phyloP scores from a whole-genome alignment of 2,797 vertebrate genomes.

The Agapornis canus region DNA sequence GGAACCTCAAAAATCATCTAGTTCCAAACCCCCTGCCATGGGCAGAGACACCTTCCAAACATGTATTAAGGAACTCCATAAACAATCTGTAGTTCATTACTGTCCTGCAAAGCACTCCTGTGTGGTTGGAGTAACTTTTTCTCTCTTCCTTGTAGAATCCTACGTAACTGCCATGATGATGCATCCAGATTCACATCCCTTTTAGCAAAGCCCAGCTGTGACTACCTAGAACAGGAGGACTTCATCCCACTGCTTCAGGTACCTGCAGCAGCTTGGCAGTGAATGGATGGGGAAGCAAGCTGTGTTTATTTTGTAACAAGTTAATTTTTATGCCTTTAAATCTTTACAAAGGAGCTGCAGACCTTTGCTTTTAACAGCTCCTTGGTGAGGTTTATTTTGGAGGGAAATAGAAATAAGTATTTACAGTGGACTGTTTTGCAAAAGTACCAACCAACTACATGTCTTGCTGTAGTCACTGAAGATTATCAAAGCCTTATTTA shows the following conservation, averaged over 20 bases:
- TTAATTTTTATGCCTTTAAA: neutral
- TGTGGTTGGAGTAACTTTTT: neutral
- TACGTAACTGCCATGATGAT: slow-evolving; percentile 91
- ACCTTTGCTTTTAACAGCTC: neutral
- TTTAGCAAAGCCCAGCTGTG: slow-evolving; percentile 89
- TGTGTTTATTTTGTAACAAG: neutral
- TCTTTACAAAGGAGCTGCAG: neutral
- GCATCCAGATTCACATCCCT: slow-evolving; percentile 91
- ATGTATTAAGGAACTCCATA: neutral
- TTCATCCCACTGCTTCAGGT: slow-evolving; percentile 97
- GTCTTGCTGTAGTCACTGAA: neutral
- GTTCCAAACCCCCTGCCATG: neutral
- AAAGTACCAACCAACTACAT: neutral
- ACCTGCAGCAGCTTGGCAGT: neutral
- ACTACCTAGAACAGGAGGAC: slow-evolving; percentile 93
- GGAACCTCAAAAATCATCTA: neutral
- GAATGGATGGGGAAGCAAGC: neutral
- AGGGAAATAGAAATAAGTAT: neutral
- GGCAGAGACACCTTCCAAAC: neutral
- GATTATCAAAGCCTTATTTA: neutral
- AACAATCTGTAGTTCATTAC: neutral
- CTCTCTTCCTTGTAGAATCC: slow-evolving; percentile 77
- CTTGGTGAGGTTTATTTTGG: neutral
- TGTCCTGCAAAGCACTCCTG: neutral
- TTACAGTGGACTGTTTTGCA: neutral